phyloP scores from a whole-genome alignment of 2,113 vertebrate genomes.

The Sebastes fasciatus region DNA sequence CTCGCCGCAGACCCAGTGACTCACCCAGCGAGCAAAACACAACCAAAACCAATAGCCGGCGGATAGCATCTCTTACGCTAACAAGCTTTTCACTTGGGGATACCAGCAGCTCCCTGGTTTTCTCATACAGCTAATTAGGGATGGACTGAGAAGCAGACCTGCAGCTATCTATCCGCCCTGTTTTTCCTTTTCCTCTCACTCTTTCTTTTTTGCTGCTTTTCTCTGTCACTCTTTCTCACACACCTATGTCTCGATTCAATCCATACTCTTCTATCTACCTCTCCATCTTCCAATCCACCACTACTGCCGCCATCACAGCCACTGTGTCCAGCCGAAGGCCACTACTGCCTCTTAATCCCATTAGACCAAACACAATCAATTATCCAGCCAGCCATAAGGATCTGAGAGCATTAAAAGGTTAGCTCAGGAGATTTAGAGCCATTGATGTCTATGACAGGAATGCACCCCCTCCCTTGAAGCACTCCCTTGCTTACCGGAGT shows the following conservation, averaged over 20 bases:
- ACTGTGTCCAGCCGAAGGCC: conserved; percentile 75
- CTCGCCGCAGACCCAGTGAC: conserved; percentile 71
- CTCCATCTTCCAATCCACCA: conserved; percentile 59
- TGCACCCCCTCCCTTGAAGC: conserved; percentile 33
- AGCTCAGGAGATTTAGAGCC: conserved; percentile 80
- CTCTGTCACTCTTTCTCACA: conserved; percentile 16
- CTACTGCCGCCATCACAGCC: conserved; percentile 39
- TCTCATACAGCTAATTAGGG: conserved; percentile 77
- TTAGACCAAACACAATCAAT: conserved; percentile 83
- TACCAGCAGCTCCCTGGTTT: conserved; percentile 73
- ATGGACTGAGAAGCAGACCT: conserved; percentile 74
- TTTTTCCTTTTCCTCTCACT: conserved; percentile 52
- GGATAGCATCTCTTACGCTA: conserved; percentile 83
- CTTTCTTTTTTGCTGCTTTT: conserved; percentile 30
- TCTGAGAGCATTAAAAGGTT: conserved; percentile 82
- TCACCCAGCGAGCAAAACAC: conserved; percentile 74
- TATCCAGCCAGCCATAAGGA: conserved; percentile 80
- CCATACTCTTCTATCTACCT: conserved; percentile 44
- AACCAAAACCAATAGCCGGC: conserved; percentile 81
- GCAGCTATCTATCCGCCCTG: conserved; percentile 70
- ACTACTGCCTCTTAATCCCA: conserved; percentile 81
- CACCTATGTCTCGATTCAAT: conserved; percentile 20
- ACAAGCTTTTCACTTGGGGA: conserved; percentile 82
- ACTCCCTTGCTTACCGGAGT: conserved; percentile 21
- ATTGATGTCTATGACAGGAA: conserved; percentile 77